Evolutionary conservation across 1,140 invertebrate species (phyloP).

Genomic region (Theocolax elegans): DNA sequence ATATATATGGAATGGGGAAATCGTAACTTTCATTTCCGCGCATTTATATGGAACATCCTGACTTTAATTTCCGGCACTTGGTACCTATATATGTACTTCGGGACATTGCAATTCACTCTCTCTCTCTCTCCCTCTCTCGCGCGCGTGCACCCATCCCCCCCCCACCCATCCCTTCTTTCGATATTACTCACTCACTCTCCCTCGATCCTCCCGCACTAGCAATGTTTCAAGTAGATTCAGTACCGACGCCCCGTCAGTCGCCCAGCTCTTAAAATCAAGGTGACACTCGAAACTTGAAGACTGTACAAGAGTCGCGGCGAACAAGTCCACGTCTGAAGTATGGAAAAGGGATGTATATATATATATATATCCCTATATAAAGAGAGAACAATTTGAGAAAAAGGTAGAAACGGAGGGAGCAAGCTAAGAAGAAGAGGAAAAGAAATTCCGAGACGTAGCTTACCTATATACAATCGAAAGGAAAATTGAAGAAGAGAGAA

Average conservation of each 20-base stretch:
- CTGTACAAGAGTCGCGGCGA: slow-evolving; percentile 4
- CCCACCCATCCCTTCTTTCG: neutral
- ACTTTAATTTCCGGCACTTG: slow-evolving; percentile 45
- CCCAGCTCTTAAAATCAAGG: slow-evolving; percentile 23
- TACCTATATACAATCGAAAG: no score
- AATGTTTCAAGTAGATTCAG: slow-evolving; percentile 23
- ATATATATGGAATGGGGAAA: slow-evolving; percentile 24
- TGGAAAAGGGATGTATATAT: neutral
- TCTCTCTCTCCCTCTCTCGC: neutral
- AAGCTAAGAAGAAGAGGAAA: slow-evolving; percentile 1
- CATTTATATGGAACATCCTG: slow-evolving; percentile 42
- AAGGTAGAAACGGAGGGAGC: slow-evolving; percentile 2
- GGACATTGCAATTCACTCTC: slow-evolving; percentile 6
- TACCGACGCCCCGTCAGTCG: neutral
- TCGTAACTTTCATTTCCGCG: slow-evolving; percentile 39
- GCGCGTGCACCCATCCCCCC: no score
- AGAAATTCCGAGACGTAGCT: slow-evolving; percentile 34
- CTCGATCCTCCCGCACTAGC: neutral
- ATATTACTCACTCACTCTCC: neutral
- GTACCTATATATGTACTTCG: neutral
- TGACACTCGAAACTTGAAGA: slow-evolving; percentile 17
- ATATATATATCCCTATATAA: no score
- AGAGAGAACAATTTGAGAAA: neutral
- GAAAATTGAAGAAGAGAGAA: slow-evolving; percentile 12
- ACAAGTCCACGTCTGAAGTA: neutral